Evolutionary conservation across 2,113 vertebrate genomes (phyloP).

Genomic region (Pollachius pollachius): DNA sequence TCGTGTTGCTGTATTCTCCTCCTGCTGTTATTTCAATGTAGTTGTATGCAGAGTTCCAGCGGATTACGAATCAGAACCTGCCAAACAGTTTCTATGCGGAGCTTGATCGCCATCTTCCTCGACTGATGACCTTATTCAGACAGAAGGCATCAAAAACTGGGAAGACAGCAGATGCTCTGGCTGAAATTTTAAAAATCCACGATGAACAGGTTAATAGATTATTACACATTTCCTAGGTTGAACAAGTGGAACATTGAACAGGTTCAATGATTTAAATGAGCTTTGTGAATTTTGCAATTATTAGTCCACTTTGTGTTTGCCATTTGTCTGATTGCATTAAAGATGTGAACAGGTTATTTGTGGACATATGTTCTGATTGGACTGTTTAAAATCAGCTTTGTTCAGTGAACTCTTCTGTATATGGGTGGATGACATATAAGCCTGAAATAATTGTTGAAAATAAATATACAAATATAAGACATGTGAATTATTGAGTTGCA

Average conservation of each 20-base stretch:
- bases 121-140: slow-evolving; percentile 30
- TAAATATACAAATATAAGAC: too few relatives aligned
- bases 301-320: slow-evolving; percentile 2
- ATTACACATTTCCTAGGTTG: slow-evolving; percentile 1
- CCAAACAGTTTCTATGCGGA: slow-evolving; percentile 25
- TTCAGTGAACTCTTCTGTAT: neutral
- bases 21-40: slow-evolving; percentile 1
- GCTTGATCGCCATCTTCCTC: slow-evolving; percentile 14
- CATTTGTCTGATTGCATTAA: slow-evolving; percentile 2
- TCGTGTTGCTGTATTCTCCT: neutral
- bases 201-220: neutral
- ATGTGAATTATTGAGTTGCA: too few relatives aligned
- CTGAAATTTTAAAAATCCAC: slow-evolving; percentile 7
- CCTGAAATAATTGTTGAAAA: too few relatives aligned
- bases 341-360: slow-evolving; percentile 6
- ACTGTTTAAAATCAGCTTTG: neutral
- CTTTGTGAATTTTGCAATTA: slow-evolving; percentile 1
- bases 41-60: slow-evolving; percentile 24
- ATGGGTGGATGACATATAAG: too few relatives aligned
- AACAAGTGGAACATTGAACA: neutral
- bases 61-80: slow-evolving; percentile 14
- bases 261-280: slow-evolving; percentile 1
- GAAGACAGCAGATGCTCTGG: slow-evolving; percentile 16
- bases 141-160: slow-evolving; percentile 24
- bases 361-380: slow-evolving; percentile 7